A percentile compares a stretch with the other conserved stretches of the same genome.
Conservation (phyloP, 2,797 vertebrate genomes). For the Lepidocolaptes lacrymiger region DNA sequence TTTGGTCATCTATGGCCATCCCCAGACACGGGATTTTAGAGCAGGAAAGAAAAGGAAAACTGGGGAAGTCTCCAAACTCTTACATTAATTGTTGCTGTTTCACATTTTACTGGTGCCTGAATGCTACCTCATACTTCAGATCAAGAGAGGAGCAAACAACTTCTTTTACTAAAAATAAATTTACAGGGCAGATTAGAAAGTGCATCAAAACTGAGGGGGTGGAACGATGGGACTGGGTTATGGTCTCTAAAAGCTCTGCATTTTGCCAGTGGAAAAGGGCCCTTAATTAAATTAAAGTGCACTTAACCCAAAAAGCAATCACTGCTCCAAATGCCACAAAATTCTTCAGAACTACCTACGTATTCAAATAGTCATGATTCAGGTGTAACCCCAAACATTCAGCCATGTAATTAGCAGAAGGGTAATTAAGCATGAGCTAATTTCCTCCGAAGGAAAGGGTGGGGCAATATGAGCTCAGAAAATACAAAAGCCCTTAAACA, state of each 20-base stretch:
- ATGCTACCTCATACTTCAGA: fast-evolving
- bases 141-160: background rate
- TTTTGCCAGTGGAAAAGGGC: background rate
- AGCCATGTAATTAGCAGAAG: background rate
- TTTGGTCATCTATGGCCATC: background rate
- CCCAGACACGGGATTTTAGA: background rate
- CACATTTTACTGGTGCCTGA: background rate
- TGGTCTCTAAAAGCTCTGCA: background rate
- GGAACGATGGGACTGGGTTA: background rate
- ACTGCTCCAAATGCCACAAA: background rate
- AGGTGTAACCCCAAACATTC: background rate
- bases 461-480: background rate
- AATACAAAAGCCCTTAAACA: background rate
- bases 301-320: background rate
- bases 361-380: background rate
- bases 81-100: background rate
- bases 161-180: background rate
- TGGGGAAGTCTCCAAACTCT: background rate
- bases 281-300: background rate
- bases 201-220: background rate
- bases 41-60: background rate
- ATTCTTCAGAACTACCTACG: background rate
- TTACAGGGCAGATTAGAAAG: background rate
- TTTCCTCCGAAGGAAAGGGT: slow-evolving; percentile 35
- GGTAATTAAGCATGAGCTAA: slow-evolving; percentile 30